These are phyloP conservation scores for Teleogryllus occipitalis DNA, from an alignment of 1,140 invertebrate species.

Conservation along the genomic window DNA sequence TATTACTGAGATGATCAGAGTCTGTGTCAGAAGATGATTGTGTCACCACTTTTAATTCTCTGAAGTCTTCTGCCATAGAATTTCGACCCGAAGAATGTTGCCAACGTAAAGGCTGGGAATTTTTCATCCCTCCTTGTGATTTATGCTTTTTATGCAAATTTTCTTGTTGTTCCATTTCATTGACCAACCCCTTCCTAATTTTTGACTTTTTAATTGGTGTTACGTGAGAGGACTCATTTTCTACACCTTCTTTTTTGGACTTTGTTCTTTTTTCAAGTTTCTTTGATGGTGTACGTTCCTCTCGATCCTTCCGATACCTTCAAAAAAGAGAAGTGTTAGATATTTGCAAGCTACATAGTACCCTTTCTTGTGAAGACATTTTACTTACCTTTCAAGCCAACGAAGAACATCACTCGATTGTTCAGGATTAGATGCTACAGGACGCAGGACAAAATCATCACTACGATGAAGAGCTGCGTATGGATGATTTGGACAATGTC, in stretches of 20 bases:
- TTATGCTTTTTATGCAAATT: conserved; percentile 23
- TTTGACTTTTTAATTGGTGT: conserved; percentile 28
- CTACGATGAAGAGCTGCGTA: conserved; percentile 46
- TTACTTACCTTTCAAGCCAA: conserved; percentile 49
- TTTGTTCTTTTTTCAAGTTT: conserved; percentile 30
- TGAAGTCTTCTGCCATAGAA: not conserved
- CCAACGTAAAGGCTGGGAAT: conserved; percentile 15
- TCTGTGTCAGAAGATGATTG: not conserved
- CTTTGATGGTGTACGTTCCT: conserved; percentile 41
- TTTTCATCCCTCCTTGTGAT: conserved; percentile 7
- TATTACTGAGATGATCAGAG: not conserved
- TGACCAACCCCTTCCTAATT: conserved; percentile 27
- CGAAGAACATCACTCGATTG: conserved; percentile 45
- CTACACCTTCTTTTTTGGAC: conserved; percentile 20
- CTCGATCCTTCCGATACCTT: conserved; percentile 33
- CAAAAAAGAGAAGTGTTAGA: conserved; percentile 6
- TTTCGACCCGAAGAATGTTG: conserved; percentile 8
- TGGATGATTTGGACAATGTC: conserved; percentile 62
- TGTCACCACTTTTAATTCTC: not conserved
- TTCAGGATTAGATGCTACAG: conserved; percentile 42
- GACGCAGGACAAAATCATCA: conserved; percentile 44
- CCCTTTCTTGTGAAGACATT: not conserved
- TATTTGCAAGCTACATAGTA: not conserved
- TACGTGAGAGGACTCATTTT: conserved; percentile 19
- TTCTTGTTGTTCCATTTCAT: conserved; percentile 29